A percentile compares a stretch with the other conserved stretches of the same genome.
phyloP scores from a whole-genome alignment of 2,797 vertebrate species.

The Hirundo rustica region DNA sequence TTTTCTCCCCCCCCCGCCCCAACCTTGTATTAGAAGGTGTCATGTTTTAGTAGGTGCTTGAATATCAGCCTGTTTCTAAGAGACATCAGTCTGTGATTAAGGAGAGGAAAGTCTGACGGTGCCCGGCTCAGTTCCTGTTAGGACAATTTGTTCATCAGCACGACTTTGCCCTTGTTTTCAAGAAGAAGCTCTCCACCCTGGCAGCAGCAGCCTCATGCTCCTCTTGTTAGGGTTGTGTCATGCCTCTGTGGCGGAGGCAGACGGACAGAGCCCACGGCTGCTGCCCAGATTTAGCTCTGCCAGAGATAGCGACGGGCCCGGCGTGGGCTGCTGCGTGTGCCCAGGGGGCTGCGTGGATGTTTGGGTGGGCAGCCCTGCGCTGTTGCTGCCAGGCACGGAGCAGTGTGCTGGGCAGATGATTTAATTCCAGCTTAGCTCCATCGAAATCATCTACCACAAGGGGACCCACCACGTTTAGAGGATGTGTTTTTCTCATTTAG shows the following conservation, averaged over 20 bases:
- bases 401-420: background rate
- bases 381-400: background rate
- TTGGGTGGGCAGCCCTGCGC: background rate
- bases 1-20: too few relatives aligned
- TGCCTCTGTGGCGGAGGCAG: background rate
- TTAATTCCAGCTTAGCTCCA: background rate
- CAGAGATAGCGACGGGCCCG: background rate
- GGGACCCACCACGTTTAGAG: background rate
- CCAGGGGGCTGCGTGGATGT: background rate
- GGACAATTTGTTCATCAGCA: background rate
- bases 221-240: background rate
- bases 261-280: background rate
- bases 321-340: background rate
- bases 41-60: background rate
- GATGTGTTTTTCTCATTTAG: background rate
- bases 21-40: background rate
- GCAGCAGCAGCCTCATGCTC: background rate
- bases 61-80: background rate
- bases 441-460: background rate
- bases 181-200: background rate
- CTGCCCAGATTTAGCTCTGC: background rate
- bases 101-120: accelerated
- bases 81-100: background rate
- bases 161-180: background rate
- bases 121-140: background rate